Base-by-base conservation (phyloP, 2,888 invertebrate genomes). In the Cerceris ruficornis region DNA sequence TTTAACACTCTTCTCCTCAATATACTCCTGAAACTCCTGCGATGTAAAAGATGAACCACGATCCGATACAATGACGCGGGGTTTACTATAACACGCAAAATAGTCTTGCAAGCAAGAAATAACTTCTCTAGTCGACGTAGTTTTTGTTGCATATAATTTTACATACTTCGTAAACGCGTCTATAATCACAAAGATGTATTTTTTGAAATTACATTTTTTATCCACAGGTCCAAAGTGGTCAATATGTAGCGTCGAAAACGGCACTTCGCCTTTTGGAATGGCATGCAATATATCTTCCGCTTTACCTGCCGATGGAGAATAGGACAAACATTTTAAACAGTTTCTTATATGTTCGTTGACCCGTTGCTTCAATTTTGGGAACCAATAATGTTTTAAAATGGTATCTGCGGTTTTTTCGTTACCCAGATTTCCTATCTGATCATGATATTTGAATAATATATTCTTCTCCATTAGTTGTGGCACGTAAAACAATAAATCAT, bases 11-110 rank as follows among this genome's bases (percentile, higher is more conserved):
- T 54, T 50, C n/a, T 69, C 70, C 6, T 65, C 8, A 0, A 86
- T 4, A 60, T 84, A 90, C 0, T 84, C 70, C 9, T 72, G 60
- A 66, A 89, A 90, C 13, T 73, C 65, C 0, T 65, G 50, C 7
- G 86, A 85, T 2, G 87, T 89, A 68, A 90, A 90, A 55, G 81
- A 76, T 7, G 82, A 82, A 11, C 90, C 89, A 60, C 90, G 67
- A 69, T 91, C 90, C 5, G 83, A 78, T 15, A 88, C 73, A 5
- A 88, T 61, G 13, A 58, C n/a, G 1, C 39, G 60, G 0, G 88
- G 86, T 39, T 73, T 74, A 57, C 80, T 83, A 65, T 84, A 87
- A 55, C 54, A 71, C 0, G 49, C 52, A 46, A 87, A 86, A 77
- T 87, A 86, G 11, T 72, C 66, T 14, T 17, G 57, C 13, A 88